Base-by-base conservation (phyloP, 2,888 invertebrate genomes). In the Volucella bombylans region DNA sequence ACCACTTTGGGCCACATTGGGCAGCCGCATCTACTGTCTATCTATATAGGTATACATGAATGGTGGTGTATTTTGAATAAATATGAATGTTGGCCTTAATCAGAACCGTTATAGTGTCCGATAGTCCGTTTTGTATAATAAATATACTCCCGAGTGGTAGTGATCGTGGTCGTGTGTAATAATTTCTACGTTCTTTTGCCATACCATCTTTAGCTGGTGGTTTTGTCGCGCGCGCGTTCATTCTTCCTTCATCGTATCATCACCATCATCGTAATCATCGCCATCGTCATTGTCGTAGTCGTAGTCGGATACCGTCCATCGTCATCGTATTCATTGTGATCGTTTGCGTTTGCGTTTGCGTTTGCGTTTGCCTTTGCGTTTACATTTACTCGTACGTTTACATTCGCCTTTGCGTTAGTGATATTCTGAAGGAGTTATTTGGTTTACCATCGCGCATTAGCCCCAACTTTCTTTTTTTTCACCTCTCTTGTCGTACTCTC, bases 21-120 rank as follows among this genome's bases (percentile, higher is more conserved):
- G 67, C 71, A 78, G 55, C 57, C 67, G 69, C 18, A 12, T 14
- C 38, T 15, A 43, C 31, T 38, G 61, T 61, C 23, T 18, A 23
- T 18, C 15, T 45, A 45, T 14, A 43, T n/a, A 23, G 31, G 31
- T 31, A 45, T 61, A 76, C 65, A 61, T 71, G 61, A 76, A 62
- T 72, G 76, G 72, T 82, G 78, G 67, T 82, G 89, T 89, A 88
- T 90, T 90, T 90, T 90, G 89, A 90, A 90, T 90, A 89, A 88
- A 89, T 88, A 87, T 78, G 77, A 82, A 80, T 82, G 79, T 69
- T 90, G 91, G 90, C 91, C 90, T 90, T 90, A 90, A 90, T 91
- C 90, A 88, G 90, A 90, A 91, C 91, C 91, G 91, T 91, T 91
- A 91, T 90, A 81, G 85, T 85, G 85, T 85, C 85, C 85, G 81